Base-by-base conservation (phyloP, 1,140 invertebrate genomes). In the Chironomus tepperi region DNA sequence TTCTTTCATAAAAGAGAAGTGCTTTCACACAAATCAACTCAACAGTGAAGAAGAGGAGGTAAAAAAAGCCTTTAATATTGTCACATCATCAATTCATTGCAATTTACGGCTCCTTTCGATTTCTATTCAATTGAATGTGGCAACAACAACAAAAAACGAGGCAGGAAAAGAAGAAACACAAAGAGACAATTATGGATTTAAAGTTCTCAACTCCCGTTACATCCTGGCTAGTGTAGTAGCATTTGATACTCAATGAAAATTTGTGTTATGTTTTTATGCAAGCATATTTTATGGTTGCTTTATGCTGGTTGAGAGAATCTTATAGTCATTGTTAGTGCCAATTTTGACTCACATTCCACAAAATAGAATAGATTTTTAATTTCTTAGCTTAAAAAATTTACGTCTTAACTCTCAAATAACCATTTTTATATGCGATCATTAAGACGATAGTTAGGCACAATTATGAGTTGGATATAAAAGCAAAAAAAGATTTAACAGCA, bases 21-120 rank as follows among this genome's bases (percentile, higher is more conserved):
- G n/a, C 47, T 57, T 57, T 57, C 47, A 57, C 47, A 57, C 47
- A 57, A 57, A 57, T 57, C 47, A 47, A 47, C 43, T 47, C 47
- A 57, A 34, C 24, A 34, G 24, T 34, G 24, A 34, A 34, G 24
- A 34, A 5, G 24, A 34, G 24, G 24, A 34, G 24, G 5, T 34
- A 34, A 34, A 34, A 34, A 34, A 34, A n/a, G n/a, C 12, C n/a
- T n/a, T 57, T 57, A 57, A 57, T 57, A 57, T 57, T 57, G 47
- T 57, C 47, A 57, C 47, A 57, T n/a, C 47, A 57, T 57, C 47
- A 57, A 57, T 57, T 57, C 12, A 57, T n/a, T 57, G 12, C 47
- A 57, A 57, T 57, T 57, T 57, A 57, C n/a, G 47, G 47, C 24
- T 57, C 47, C 47, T 57, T 57, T 5, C 47, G 47, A 57, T 15